Base-by-base conservation (phyloP, 2,888 invertebrate genomes). In the Ichneumoninae sp. region DNA sequence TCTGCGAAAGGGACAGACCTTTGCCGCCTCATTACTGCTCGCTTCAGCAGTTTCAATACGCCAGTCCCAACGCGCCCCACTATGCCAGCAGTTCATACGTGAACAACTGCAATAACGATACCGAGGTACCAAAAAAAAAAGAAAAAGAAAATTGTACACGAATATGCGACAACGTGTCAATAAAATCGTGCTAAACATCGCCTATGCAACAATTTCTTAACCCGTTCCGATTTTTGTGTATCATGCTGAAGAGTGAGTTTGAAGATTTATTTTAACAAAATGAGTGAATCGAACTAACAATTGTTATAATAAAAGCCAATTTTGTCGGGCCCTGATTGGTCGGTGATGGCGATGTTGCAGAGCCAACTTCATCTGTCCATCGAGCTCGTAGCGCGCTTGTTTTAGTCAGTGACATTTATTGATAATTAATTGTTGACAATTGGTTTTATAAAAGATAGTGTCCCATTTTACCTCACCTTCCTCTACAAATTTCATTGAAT, bases 21-120 rank as follows among this genome's bases (percentile, higher is more conserved):
- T 69, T 83, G 33, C 86, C 80, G 22, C 81, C 87, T 7, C 90
- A 89, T 57, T 92, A 88, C 78, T 92, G 92, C 36, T 90, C 91
- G 3, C 69, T 90, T 36, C 92, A 91, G 52, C 91, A 92, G 63
- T 91, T 91, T 88, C 91, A 91, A 66, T 87, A 81, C 74, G 26
- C 78, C 26, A 74, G 71, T 65, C 54, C 68, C 19, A 83, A 71
- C 52, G 57, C 75, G n/a, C 69, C 71, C n/a, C 88, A 87, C 68
- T 91, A 89, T 78, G 86, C 88, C 70, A 89, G 89, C 85, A 91
- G 90, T 88, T 89, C 88, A 50, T 89, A 88, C 79, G 82, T 89
- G 68, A 91, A 90, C 88, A 88, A 86, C 86, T 91, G 87, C 74
- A 91, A 89, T 88, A 88, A 86, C 83, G 91, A 89, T 73, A 92